Conservation (phyloP, 2,113 vertebrate genomes). For the Fulica atra region DNA sequence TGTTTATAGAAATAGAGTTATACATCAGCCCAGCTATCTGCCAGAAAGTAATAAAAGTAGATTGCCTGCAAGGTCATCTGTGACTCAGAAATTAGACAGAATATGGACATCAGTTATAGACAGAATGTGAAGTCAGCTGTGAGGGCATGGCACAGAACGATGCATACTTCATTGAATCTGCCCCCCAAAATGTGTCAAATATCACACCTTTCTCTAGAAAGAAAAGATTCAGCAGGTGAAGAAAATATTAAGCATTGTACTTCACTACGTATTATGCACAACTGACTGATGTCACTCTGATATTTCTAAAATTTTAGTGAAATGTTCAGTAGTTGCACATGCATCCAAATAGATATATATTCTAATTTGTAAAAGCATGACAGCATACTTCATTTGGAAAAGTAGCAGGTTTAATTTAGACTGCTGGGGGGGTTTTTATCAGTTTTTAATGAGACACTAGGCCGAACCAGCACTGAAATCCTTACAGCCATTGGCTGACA, state of each 20-base stretch:
- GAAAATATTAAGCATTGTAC: constrained; percentile 11
- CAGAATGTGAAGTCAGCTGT: background rate
- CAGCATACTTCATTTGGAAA: background rate
- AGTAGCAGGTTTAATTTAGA: background rate
- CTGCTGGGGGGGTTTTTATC: constrained; percentile 18
- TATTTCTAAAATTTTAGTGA: background rate
- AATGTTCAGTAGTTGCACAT: background rate
- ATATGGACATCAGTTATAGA: background rate
- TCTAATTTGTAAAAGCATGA: background rate
- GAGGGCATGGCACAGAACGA: constrained; percentile 8
- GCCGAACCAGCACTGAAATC: background rate
- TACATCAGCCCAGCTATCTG: constrained; percentile 35
- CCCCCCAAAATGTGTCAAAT: background rate
- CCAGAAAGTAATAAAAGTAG: constrained; percentile 43
- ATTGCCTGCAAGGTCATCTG: constrained; percentile 40
- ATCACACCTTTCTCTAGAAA: constrained; percentile 21
- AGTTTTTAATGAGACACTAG: constrained; percentile 39
- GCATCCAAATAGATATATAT: background rate
- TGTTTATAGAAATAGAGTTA: constrained; percentile 63
- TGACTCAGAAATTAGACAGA: constrained; percentile 62
- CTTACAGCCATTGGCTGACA: background rate
- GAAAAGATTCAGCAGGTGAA: constrained; percentile 6
- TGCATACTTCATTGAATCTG: background rate
- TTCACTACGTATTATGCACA: background rate
- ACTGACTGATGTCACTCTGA: background rate